Evolutionary conservation across 1,140 invertebrate genomes (phyloP), one percentile per base, ranked within the genome.

Genomic region (Leptinotarsa undecemlineata): DNA sequence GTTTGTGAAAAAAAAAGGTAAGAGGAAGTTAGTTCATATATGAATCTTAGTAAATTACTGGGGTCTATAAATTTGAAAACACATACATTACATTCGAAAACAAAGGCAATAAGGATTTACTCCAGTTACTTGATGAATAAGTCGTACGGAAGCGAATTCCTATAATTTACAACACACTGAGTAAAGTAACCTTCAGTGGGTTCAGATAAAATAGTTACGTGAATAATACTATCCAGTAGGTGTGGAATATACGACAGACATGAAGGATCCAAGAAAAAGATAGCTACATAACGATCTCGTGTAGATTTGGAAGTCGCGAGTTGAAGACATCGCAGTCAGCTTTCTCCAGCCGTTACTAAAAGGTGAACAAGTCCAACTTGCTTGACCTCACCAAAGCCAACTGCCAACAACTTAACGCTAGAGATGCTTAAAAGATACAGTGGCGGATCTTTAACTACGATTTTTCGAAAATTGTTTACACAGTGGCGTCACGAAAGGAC

Each of bases 311-410:
- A 76, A 76, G 75, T 76, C 72, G 71, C 75, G 63, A 76, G 71
- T 66, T 62, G 71, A 76, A 76, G 75, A 76, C 71, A 75, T 60
- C 47, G 76, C 72, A 77, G 76, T 77, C 76, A 74, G 76, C 76
- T 77, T 77, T 77, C 76, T 77, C 76, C 76, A 77, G 72, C 60
- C 76, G 76, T 77, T 71, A 70, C 68, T 74, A 71, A 77, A 77
- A 77, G 76, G 76, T 77, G 76, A 77, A 77, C 76, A 74, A 77
- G 76, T 77, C 76, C 76, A 72, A 77, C 76, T 77, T 77, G 76
- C 72, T 77, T 77, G 76, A 77, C 76, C 72, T 77, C 73, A 74
- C 76, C 72, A 74, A 68, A 74, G 72, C 76, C 76, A 77, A 64
- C 61, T 72, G 68, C 68, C 51, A 60, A 42, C 33, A 42, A 66